Base-by-base conservation (phyloP, 2,797 vertebrate genomes). In the Eulemur coronatus region DNA sequence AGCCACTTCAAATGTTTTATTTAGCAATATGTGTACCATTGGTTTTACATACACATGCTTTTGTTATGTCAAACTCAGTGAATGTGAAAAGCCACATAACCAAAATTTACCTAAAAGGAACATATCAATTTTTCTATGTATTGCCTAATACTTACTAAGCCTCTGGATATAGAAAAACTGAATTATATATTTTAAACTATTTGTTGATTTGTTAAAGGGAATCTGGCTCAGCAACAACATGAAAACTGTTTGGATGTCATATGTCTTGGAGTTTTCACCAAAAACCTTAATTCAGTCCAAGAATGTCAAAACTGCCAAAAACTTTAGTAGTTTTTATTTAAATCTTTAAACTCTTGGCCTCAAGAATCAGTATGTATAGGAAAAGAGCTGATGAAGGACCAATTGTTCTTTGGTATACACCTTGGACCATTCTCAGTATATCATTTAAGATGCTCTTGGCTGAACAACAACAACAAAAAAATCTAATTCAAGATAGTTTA, bases 101-200 rank as follows among this genome's bases (percentile, higher is more conserved):
- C 35, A 80, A 78, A 84, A 89, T 93, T 57, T 85, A 88, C 48
- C 61, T 79, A 91, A 92, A 79, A 69, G 43, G n/a, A 85, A 81
- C 3, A 85, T 57, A 55, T 67, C 48, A 61, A 20, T 22, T 90
- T 96, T 92, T 59, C n/a, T 55, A 3, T 67, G n/a, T 17, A 65
- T 93, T 63, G 69, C 9, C 35, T 84, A 93, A 33, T 20, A 30
- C 9, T 96, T 28, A 48, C 11, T 43, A 80, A 63, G 22, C 35
- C 48, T 84, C 80, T 86, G 35, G 72, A 63, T 86, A 30, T 38
- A 70, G 20, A 92, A 79, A 84, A 75, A 63, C 50, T 75, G 67
- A 95, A 78, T 41, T 91, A 35, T n/a, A 75, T 43, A 84, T 94
- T 90, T 38, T 50, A 55, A 93, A 95, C 13, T 67, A 46, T 17